Evolutionary conservation across 2,113 vertebrate genomes (phyloP).

Genomic region (Ammospiza nelsoni): DNA sequence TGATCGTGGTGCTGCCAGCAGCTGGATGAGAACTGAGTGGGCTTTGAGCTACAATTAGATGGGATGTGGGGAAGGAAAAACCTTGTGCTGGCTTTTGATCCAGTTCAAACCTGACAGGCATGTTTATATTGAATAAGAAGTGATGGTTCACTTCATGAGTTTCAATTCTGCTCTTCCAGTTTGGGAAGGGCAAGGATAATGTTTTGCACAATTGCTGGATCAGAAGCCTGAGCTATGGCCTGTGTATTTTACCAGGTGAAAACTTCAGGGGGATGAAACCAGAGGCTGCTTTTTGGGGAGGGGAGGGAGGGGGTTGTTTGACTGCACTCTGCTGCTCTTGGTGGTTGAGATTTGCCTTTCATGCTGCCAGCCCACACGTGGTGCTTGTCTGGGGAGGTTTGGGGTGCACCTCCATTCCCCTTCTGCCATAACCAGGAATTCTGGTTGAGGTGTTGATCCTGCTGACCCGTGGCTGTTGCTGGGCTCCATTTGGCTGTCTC

Average conservation of each 20-base stretch:
- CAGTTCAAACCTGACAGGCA: background rate
- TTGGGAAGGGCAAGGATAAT: background rate
- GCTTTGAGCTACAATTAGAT: background rate
- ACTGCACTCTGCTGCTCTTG: background rate
- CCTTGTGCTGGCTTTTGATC: background rate
- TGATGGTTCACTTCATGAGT: background rate
- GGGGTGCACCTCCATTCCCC: background rate
- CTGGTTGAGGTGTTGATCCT: background rate
- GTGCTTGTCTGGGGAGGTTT: rapidly evolving
- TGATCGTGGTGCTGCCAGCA: background rate
- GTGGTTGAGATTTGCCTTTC: background rate
- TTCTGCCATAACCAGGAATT: background rate
- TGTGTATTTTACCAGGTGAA: background rate
- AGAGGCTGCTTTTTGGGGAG: background rate
- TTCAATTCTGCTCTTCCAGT: conserved; percentile 17
- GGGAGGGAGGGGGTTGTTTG: background rate
- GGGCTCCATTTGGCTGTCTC: background rate
- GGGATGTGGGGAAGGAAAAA: background rate
- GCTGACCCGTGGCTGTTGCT: background rate
- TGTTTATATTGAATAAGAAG: conserved; percentile 9
- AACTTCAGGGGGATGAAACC: background rate
- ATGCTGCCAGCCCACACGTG: rapidly evolving
- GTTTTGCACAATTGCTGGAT: background rate
- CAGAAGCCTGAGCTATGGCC: background rate
- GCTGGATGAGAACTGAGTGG: background rate